Base-by-base conservation (phyloP, 1,140 invertebrate species). In the Dinoponera quadriceps region DNA sequence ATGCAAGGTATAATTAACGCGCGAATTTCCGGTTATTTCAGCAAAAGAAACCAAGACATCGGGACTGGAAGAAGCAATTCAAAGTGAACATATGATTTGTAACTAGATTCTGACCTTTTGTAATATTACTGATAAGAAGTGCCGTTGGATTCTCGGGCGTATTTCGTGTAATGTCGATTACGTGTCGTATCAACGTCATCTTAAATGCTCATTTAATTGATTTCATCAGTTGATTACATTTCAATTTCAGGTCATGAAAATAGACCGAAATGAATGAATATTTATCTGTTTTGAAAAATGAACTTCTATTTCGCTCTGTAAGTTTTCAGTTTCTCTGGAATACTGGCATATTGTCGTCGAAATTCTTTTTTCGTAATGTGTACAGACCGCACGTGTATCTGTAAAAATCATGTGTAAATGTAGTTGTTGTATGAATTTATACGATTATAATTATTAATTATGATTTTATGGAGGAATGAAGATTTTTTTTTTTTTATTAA, bases 51-150 rank as follows among this genome's bases (percentile, higher is more conserved):
- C 49, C 62, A 16, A 84, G 20, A 27, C 59, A 44, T 0, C 57
- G 38, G 7, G 83, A 59, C 0, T 49, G 22, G 20, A 89, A 89
- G 62, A 88, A 88, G n/a, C 66, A 84, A 11, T 44, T 44, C 7
- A 86, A 89, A 11, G 3, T 88, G 13, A 86, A 68, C 18, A 84
- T 82, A 73, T 88, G 63, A 73, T 48, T 77, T 62, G 2, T n/a
- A 0, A 72, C 7, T 29, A 16, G n/a, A 65, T 62, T 33, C 38
- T 27, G 14, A 14, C 11, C 0, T 13, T 5, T 25, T 22, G 13
- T 72, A 9, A 44, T 72, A 33, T n/a, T 63, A 14, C 49, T 11
- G 2, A 16, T 16, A 33, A 16, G 20, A 27, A 20, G 20, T 51
- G 3, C 4, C 14, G 20, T 2, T 3, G 11, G 48, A 44, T 44